Evolutionary conservation across 2,797 vertebrate species (phyloP), one percentile per base, ranked within the genome.

Genomic region (Coranthus polyacanthus): DNA sequence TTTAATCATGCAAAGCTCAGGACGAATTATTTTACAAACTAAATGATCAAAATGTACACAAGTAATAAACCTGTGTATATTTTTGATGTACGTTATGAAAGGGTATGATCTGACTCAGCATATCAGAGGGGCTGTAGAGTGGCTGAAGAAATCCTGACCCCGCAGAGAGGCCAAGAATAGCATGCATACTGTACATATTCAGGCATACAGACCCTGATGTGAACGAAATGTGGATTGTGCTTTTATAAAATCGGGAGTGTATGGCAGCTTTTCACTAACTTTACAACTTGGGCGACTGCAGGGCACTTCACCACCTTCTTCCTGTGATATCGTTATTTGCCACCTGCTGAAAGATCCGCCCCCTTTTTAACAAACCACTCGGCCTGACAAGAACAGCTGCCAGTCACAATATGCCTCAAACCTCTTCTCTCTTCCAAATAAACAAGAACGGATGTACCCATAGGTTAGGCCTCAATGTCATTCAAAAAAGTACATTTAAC

Each of bases 381-480:
- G 51, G 49, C 72, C 84, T 81, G 81, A 88, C 86, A 88, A 78
- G 51, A 84, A 69, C 90, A 92, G 89, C 88, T 90, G 89, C 71
- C 77, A 17, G 41, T 38, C 15, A 59, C 51, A 52, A 58, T 24
- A 32, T 18, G 47, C 58, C 50, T 67, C 17, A 42, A 63, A 71
- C 71, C 45, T 45, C 64, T 10, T 32, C 56, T 37, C 16, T 29
- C 3, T 44, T 42, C n/a, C 42, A 41, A 29, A 18, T 49, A 38
- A 2, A 61, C 32, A 15, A 16, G 18, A 53, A 17, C 17, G 32
- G 41, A 29, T 45, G 46, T 10, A 39, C 18, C 32, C 18, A 12
- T 26, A 24, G 3, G 7, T 21, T 12, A n/a, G 32, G 65, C 56
- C 56, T 54, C 24, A 3, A 36, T 61, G 59, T 59, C 54, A 34